Percentiles rank a stretch among this genome's conserved stretches.
Evolutionary conservation across 2,888 invertebrate genomes (phyloP).

Genomic region (Horisme vitalbata): DNA sequence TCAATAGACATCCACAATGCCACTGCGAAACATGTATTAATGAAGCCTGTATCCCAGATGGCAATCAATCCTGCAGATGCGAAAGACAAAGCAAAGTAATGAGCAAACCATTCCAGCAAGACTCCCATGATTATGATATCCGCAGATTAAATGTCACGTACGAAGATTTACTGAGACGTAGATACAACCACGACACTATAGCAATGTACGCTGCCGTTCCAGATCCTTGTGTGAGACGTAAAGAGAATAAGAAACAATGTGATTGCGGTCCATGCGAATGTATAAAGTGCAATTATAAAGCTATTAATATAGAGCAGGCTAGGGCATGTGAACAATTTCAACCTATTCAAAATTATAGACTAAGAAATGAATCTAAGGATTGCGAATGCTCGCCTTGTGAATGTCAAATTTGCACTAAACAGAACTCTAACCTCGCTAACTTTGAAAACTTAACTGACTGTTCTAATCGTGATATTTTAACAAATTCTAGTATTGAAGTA

Average conservation of each 20-base stretch:
- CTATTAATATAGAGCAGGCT: conserved; percentile 19
- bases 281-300: conserved; percentile 40
- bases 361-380: conserved; percentile 1
- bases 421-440: background rate
- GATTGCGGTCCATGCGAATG: conserved; percentile 50
- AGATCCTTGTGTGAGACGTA: conserved; percentile 29
- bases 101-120: conserved; percentile 49
- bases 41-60: conserved; percentile 45
- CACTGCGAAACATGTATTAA: conserved; percentile 49
- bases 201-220: conserved; percentile 46
- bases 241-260: conserved; percentile 27
- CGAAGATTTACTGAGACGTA: conserved; percentile 4
- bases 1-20: conserved; percentile 44
- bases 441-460: conserved; percentile 33
- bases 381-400: conserved; percentile 42
- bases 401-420: conserved; percentile 37
- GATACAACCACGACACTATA: conserved; percentile 33
- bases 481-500: conserved; percentile 1
- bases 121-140: conserved; percentile 52
- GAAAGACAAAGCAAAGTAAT: conserved; percentile 42
- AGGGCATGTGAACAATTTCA: conserved; percentile 4
- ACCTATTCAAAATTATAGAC: conserved; percentile 3
- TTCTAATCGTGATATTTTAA: conserved; percentile 33
- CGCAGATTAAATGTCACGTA: conserved; percentile 35
- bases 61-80: conserved; percentile 48